Percentiles rank a stretch among this genome's conserved stretches.
phyloP scores from a whole-genome alignment of 2,797 vertebrate genomes.

The Poeciliopsis presidionis region DNA sequence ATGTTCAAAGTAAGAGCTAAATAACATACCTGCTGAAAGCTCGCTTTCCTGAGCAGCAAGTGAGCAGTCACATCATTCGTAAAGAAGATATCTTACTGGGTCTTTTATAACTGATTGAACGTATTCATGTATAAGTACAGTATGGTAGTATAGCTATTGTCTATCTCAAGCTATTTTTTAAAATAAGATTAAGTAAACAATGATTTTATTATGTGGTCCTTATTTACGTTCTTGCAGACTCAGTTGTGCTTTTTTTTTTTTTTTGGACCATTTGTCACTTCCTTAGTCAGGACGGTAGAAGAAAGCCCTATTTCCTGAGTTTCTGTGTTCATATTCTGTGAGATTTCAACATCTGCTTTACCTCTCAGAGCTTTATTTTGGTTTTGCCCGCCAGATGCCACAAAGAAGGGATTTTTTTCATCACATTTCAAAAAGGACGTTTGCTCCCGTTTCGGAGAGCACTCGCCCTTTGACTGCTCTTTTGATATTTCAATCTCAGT shows the following conservation, averaged over 20 bases:
- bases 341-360: constrained; percentile 28
- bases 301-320: constrained; percentile 35
- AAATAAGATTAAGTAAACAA: neutral
- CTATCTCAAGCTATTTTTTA: neutral
- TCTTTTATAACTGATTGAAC: constrained; percentile 1
- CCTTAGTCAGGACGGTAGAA: neutral
- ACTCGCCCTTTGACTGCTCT: constrained; percentile 79
- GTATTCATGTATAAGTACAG: neutral
- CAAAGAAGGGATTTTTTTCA: constrained; percentile 79
- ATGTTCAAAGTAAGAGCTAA: constrained; percentile 18
- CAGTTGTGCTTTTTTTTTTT: constrained; percentile 29
- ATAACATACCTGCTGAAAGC: constrained; percentile 13
- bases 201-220: neutral
- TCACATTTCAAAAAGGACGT: constrained; percentile 68
- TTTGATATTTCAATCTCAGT: constrained; percentile 75
- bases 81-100: constrained; percentile 3
- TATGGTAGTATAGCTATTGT: neutral
- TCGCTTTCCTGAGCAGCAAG: constrained; percentile 41
- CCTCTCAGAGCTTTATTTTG: constrained; percentile 23
- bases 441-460: constrained; percentile 75
- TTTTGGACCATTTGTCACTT: constrained; percentile 40
- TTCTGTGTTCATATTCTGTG: constrained; percentile 50
- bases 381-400: constrained; percentile 43
- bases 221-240: constrained; percentile 3
- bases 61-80: neutral